Conservation (phyloP, 2,113 vertebrate species). For the Ptyas mucosa region DNA sequence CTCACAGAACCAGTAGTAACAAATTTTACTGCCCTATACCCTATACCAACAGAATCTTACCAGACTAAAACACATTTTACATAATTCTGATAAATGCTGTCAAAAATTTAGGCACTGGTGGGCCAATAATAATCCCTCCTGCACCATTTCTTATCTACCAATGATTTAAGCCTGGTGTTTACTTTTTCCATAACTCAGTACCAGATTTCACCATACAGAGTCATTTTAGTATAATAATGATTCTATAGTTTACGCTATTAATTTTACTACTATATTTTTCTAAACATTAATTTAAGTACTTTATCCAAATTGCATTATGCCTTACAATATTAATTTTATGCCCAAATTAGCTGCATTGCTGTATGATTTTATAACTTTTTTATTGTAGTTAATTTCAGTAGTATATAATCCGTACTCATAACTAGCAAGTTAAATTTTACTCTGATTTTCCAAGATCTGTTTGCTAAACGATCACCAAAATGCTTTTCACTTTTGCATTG, state of each 20-base stretch:
- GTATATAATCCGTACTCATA: background rate
- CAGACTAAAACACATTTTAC: background rate
- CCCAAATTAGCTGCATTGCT: background rate
- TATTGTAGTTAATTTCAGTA: background rate
- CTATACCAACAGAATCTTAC: background rate
- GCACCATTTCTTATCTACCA: background rate
- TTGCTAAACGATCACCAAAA: background rate
- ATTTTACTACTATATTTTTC: background rate
- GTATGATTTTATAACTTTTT: background rate
- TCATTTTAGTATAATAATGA: background rate
- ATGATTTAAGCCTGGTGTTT: background rate
- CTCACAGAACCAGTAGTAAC: no score
- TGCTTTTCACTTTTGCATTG: background rate
- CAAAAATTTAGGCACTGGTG: background rate
- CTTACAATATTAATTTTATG: background rate
- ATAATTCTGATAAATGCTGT: background rate
- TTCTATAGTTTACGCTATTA: background rate
- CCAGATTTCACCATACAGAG: background rate
- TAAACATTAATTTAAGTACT: background rate
- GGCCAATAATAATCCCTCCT: background rate
- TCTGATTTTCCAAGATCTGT: background rate
- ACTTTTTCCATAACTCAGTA: background rate
- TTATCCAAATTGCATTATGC: background rate
- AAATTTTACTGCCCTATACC: background rate
- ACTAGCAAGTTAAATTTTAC: background rate